Percentiles rank a stretch among this genome's conserved stretches.
Evolutionary conservation across 2,797 vertebrate genomes (phyloP).

Genomic region (Hydrocynus forskahlii): DNA sequence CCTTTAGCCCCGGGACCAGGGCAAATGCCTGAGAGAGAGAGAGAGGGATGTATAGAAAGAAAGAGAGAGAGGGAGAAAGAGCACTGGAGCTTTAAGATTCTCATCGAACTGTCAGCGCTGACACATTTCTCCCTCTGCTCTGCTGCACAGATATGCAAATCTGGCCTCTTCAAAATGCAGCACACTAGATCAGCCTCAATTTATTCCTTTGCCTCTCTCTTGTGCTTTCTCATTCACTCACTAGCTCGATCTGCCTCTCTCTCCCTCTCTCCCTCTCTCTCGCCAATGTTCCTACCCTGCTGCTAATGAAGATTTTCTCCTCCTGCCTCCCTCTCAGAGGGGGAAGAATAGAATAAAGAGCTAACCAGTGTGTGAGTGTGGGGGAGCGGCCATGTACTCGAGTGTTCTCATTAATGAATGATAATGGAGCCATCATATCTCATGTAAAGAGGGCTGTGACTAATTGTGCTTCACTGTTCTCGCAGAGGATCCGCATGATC

Average conservation of each 20-base stretch:
- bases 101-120: conserved; percentile 80
- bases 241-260: conserved; percentile 59
- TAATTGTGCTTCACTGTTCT: conserved; percentile 55
- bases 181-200: conserved; percentile 82
- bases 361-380: conserved; percentile 55
- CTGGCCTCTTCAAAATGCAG: conserved; percentile 77
- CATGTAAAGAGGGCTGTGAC: conserved; percentile 55
- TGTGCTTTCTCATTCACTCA: conserved; percentile 55
- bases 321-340: conserved; percentile 64
- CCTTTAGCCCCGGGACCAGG: conserved; percentile 58
- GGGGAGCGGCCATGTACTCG: conserved; percentile 53
- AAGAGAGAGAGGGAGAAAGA: conserved; percentile 38
- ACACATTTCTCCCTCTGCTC: conserved; percentile 84
- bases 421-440: conserved; percentile 63
- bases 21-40: conserved; percentile 45
- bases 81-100: conserved; percentile 78
- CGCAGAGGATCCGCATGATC: conserved; percentile 34
- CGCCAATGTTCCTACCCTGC: conserved; percentile 50
- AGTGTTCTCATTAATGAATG: conserved; percentile 62
- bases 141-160: conserved; percentile 85
- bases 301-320: conserved; percentile 60
- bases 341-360: conserved; percentile 60
- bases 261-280: conserved; percentile 44
- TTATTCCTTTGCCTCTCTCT: conserved; percentile 76
- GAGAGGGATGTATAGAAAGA: conserved; percentile 52